Percentiles rank a stretch among this genome's conserved stretches.
Evolutionary conservation across 2,113 vertebrate genomes (phyloP).

Genomic region (Etheostoma cragini): DNA sequence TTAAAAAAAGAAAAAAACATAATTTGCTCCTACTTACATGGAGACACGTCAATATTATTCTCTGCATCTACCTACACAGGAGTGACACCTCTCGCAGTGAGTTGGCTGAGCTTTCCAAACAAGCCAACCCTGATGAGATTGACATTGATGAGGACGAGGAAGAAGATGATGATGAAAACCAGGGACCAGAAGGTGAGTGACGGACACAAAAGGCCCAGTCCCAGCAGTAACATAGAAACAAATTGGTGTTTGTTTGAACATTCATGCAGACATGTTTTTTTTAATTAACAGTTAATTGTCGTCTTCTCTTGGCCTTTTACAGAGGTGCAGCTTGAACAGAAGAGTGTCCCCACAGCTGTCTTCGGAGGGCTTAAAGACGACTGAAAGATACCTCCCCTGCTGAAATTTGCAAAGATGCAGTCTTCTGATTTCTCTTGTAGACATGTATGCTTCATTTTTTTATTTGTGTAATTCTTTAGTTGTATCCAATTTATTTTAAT

Average conservation of each 20-base stretch:
- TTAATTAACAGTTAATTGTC: constrained; percentile 2
- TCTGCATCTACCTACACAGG: constrained; percentile 71
- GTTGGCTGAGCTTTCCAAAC: constrained; percentile 90
- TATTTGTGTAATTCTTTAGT: constrained; percentile 7
- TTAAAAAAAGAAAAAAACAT: neutral
- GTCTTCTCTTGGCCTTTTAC: constrained; percentile 32
- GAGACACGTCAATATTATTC: neutral
- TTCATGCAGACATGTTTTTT: neutral
- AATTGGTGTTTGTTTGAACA: constrained; percentile 3
- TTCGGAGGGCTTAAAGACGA: constrained; percentile 93
- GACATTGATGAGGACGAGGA: constrained; percentile 88
- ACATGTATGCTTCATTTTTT: constrained; percentile 26
- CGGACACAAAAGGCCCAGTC: neutral
- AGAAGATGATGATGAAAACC: constrained; percentile 81
- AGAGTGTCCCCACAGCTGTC: constrained; percentile 89
- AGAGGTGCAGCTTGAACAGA: constrained; percentile 94
- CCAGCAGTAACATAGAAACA: neutral
- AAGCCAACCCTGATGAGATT: constrained; percentile 93
- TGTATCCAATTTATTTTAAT: constrained; percentile 10
- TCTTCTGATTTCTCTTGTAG: constrained; percentile 10
- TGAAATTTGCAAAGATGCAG: neutral
- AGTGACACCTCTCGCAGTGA: constrained; percentile 91
- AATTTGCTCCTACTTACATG: neutral
- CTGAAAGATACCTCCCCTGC: constrained; percentile 61
- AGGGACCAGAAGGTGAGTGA: constrained; percentile 89